These are phyloP conservation scores for Oxyruncus cristatus DNA, from an alignment of 2,113 vertebrate genomes.

Conservation along the genomic window DNA sequence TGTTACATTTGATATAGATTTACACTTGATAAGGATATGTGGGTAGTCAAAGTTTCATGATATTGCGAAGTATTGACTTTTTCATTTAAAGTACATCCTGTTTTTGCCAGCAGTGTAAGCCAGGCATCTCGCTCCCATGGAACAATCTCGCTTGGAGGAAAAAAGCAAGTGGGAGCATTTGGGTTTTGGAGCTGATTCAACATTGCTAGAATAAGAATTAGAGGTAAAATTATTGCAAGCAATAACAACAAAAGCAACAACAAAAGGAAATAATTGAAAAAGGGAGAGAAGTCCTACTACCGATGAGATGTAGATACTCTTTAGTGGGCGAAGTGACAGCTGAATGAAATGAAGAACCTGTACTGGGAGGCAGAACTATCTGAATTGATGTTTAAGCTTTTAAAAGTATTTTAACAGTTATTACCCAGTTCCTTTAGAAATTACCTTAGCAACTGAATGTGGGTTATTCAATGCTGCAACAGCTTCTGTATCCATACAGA, in stretches of 20 bases:
- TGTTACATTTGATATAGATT: neutral
- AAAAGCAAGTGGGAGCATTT: neutral
- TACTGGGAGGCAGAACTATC: neutral
- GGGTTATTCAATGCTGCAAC: neutral
- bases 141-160: neutral
- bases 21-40: neutral
- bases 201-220: neutral
- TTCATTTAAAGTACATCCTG: neutral
- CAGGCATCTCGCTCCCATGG: neutral
- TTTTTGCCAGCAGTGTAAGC: neutral
- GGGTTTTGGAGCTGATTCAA: neutral
- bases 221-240: neutral
- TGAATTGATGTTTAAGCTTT: conserved; percentile 3
- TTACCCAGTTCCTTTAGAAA: neutral
- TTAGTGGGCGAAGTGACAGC: neutral
- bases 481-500: neutral
- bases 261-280: neutral
- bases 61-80: neutral
- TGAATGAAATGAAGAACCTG: neutral
- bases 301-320: neutral
- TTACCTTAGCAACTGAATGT: conserved; percentile 8
- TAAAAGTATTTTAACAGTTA: neutral
- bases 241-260: neutral
- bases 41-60: neutral
- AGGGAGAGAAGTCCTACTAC: neutral